phyloP scores from a whole-genome alignment of 2,113 vertebrate species.

The Morone saxatilis region DNA sequence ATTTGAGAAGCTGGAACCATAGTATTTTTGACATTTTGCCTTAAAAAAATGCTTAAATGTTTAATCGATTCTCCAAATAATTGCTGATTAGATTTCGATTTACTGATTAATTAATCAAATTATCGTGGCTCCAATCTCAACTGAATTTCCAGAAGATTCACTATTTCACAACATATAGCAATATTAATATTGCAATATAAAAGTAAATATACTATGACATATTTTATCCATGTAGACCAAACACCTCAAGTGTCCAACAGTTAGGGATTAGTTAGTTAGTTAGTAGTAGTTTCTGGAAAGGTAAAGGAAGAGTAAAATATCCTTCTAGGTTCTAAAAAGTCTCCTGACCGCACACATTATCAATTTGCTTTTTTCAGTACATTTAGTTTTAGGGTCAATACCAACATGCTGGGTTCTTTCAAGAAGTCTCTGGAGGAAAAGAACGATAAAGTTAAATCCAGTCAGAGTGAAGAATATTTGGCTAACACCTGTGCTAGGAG shows the following conservation, averaged over 20 bases:
- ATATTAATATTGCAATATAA: background rate
- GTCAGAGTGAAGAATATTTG: slow-evolving; percentile 8
- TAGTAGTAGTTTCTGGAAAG: too few species aligned
- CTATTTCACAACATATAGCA: background rate
- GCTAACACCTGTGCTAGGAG: background rate
- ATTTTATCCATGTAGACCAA: background rate
- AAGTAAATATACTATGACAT: background rate
- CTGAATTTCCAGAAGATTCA: background rate
- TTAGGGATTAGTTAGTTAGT: too few species aligned
- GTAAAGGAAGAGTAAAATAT: background rate
- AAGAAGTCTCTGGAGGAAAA: background rate
- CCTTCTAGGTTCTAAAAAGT: background rate
- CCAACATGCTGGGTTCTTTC: background rate
- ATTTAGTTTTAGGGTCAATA: background rate
- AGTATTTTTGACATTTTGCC: too few species aligned
- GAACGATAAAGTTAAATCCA: background rate
- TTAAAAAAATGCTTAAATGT: too few species aligned
- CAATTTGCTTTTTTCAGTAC: background rate
- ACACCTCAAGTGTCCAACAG: background rate
- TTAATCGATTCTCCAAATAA: too few species aligned
- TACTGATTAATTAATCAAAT: too few species aligned
- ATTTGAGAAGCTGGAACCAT: too few species aligned
- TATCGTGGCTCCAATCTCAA: too few species aligned
- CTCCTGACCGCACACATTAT: background rate
- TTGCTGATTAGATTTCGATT: too few species aligned